Percentiles rank a stretch among this genome's conserved stretches.
phyloP scores from a whole-genome alignment of 53 echinoderm and acorn worm genomes.

The Paelopatides confundens region DNA sequence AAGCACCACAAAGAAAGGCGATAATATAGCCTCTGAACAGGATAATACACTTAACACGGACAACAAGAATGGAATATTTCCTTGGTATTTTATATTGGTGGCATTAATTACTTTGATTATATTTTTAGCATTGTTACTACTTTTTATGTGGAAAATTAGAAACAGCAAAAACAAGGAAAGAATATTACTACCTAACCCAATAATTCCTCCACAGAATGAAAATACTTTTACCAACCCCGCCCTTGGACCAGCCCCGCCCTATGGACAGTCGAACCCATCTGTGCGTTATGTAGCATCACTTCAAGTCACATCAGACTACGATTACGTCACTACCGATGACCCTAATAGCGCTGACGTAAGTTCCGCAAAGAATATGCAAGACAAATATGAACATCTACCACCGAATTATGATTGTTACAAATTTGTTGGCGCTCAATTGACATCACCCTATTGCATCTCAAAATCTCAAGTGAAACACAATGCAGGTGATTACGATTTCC shows the following conservation, averaged over 20 bases:
- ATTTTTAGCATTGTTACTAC: background rate
- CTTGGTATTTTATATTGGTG: conserved; percentile 18
- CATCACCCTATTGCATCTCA: background rate
- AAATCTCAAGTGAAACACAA: background rate
- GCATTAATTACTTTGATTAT: background rate
- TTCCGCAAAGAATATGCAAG: background rate
- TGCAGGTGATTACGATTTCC: background rate
- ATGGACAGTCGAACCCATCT: too few relatives aligned
- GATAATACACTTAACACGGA: background rate
- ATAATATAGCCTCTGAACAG: background rate
- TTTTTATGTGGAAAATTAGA: background rate
- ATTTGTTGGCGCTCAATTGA: background rate
- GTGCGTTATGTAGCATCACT: background rate
- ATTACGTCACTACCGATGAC: background rate
- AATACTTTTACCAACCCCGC: background rate
- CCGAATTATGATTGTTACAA: background rate
- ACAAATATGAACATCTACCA: background rate
- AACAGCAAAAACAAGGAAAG: background rate
- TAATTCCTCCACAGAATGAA: background rate
- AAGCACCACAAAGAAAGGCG: too few relatives aligned
- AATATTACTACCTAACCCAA: background rate
- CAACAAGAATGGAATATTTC: background rate
- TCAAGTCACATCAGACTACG: background rate
- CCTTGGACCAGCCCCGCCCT: background rate
- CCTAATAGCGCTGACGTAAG: background rate